These are phyloP conservation scores for Stegostoma tigrinum DNA, from an alignment of 2,113 vertebrate genomes.

Conservation along the genomic window DNA sequence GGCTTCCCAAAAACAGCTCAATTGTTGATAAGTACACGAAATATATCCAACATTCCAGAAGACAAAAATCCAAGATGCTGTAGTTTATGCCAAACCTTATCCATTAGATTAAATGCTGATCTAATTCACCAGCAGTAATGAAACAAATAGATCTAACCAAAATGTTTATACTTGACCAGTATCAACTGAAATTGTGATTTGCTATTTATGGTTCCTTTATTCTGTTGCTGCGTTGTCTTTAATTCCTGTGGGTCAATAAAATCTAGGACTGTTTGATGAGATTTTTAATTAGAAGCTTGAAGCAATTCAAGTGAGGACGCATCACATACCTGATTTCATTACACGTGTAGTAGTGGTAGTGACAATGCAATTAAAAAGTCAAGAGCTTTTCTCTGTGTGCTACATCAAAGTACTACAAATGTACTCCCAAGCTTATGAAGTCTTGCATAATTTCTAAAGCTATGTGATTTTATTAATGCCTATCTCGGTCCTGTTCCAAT, in stretches of 20 bases:
- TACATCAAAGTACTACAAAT: constrained; percentile 24
- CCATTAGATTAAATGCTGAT: not conserved
- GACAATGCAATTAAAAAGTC: constrained; percentile 38
- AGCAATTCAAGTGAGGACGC: constrained; percentile 26
- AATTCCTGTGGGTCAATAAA: constrained; percentile 33
- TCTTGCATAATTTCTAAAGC: constrained; percentile 6
- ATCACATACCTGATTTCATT: constrained; percentile 36
- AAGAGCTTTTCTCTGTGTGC: not conserved
- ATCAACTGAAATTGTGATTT: constrained; percentile 16
- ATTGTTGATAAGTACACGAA: not conserved
- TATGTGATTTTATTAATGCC: constrained; percentile 23
- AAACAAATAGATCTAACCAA: not conserved
- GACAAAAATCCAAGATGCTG: not conserved
- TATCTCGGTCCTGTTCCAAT: not conserved
- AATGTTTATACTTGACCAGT: not conserved
- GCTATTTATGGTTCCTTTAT: not conserved
- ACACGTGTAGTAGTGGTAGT: constrained; percentile 1
- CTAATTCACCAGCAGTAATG: not conserved
- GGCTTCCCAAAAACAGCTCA: not conserved
- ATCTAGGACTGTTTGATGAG: constrained; percentile 32
- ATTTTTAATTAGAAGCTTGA: constrained; percentile 34
- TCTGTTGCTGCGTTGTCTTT: not conserved
- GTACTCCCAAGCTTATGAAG: not conserved
- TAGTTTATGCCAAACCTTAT: not conserved
- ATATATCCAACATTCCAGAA: not conserved